A percentile compares a stretch with the other conserved stretches of the same genome.
phyloP scores from a whole-genome alignment of 2,797 vertebrate genomes.

The Hoplostethus mediterraneus region DNA sequence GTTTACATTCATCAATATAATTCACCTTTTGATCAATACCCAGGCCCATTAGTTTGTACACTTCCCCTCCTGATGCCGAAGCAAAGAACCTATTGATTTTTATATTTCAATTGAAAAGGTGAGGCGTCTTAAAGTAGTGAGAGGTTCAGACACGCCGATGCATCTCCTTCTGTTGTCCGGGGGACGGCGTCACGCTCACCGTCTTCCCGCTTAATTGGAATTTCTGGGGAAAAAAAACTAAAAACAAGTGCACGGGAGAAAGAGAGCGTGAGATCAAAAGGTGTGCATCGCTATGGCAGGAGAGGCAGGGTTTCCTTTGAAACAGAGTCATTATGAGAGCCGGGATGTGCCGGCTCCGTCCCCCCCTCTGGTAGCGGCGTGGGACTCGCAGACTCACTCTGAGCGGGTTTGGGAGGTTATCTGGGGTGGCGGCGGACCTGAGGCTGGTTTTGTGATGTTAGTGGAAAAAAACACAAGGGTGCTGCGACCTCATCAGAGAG shows the following conservation, averaged over 20 bases:
- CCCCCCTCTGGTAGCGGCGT: conserved; percentile 46
- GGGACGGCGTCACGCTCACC: conserved; percentile 51
- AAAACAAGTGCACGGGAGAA: conserved; percentile 13
- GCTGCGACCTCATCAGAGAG: conserved; percentile 41
- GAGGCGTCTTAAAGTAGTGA: conserved; percentile 72
- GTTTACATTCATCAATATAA: conserved; percentile 79
- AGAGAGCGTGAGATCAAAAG: conserved; percentile 73
- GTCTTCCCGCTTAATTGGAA: conserved; percentile 74
- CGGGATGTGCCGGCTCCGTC: conserved; percentile 57
- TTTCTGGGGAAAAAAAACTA: conserved; percentile 52
- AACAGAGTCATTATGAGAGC: conserved; percentile 75
- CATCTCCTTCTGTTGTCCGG: conserved; percentile 28
- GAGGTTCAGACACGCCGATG: conserved; percentile 40
- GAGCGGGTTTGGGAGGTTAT: conserved; percentile 52
- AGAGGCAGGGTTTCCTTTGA: conserved; percentile 75
- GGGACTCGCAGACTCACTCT: conserved; percentile 23
- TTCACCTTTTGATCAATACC: conserved; percentile 74
- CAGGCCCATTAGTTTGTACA: conserved; percentile 60
- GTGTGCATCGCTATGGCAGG: conserved; percentile 60
- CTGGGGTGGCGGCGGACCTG: conserved; percentile 41
- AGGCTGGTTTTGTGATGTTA: conserved; percentile 47
- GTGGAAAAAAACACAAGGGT: conserved; percentile 32
- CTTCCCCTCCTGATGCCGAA: conserved; percentile 47
- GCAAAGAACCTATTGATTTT: conserved; percentile 72
- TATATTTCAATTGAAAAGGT: conserved; percentile 77